These are phyloP conservation scores for Aphis gossypii DNA, from an alignment of 1,140 invertebrate genomes.

Conservation along the genomic window DNA sequence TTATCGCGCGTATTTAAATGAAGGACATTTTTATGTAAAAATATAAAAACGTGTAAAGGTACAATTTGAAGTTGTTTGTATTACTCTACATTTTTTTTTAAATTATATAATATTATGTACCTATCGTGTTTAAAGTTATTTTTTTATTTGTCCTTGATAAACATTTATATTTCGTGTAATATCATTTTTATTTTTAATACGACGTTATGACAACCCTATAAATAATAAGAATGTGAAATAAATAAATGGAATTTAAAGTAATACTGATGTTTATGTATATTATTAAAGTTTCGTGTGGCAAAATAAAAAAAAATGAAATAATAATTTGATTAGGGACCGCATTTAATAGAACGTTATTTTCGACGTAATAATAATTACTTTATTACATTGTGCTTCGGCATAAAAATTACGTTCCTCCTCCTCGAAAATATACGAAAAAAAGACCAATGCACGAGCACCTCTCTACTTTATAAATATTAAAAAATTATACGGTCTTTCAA, in stretches of 20 bases:
- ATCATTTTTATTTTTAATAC: neutral
- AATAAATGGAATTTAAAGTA: neutral
- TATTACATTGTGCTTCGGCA: neutral
- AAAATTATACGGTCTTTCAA: conserved; percentile 44
- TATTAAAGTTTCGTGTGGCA: neutral
- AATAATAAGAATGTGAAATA: conserved; percentile 1
- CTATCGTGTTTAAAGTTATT: neutral
- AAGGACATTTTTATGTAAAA: neutral
- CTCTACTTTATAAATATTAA: conserved; percentile 35
- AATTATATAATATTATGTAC: neutral
- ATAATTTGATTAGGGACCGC: neutral
- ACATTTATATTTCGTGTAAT: neutral
- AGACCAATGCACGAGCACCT: neutral
- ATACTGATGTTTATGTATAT: neutral
- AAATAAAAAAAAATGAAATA: neutral
- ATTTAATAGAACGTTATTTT: neutral
- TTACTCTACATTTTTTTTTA: neutral
- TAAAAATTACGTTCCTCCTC: neutral
- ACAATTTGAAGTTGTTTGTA: neutral
- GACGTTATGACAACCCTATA: neutral
- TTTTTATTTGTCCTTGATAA: conserved; percentile 10
- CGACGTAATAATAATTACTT: neutral
- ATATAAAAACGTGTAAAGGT: conserved; percentile 4
- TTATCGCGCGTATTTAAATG: neutral
- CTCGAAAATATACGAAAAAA: neutral